Evolutionary conservation across 2,113 vertebrate genomes (phyloP).

Genomic region (Entomyzon cyanotis): DNA sequence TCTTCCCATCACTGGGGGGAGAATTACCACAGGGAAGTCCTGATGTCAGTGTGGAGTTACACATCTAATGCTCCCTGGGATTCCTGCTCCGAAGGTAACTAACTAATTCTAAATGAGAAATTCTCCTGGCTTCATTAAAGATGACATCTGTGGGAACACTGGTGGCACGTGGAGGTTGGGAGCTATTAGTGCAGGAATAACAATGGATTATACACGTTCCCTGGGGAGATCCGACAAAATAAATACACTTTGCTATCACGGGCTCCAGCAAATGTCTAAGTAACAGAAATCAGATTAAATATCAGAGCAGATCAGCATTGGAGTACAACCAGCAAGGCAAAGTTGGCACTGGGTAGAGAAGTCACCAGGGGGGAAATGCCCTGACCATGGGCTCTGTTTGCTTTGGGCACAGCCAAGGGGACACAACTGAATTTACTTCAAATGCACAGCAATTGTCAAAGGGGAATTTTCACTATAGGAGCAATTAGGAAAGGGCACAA

Average conservation of each 20-base stretch:
- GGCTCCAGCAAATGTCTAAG: background rate
- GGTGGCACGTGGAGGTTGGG: background rate
- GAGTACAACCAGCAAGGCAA: background rate
- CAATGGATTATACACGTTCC: slow-evolving; percentile 42
- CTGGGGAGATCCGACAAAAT: slow-evolving; percentile 19
- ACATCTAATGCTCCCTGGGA: slow-evolving; percentile 13
- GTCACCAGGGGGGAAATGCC: background rate
- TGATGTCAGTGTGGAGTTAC: background rate
- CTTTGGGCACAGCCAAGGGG: background rate
- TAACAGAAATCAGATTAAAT: slow-evolving; percentile 45
- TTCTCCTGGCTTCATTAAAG: slow-evolving; percentile 16
- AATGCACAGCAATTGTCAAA: background rate
- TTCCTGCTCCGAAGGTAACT: slow-evolving; percentile 21
- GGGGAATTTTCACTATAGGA: background rate
- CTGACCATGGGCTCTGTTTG: background rate
- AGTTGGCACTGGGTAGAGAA: background rate
- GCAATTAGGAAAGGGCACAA: background rate
- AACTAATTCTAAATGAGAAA: slow-evolving; percentile 58
- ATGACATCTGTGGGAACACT: background rate
- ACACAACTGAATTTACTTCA: background rate
- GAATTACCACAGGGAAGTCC: background rate
- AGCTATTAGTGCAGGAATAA: slow-evolving; percentile 16
- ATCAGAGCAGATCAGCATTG: background rate
- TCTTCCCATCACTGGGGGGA: background rate
- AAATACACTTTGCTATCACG: slow-evolving; percentile 8